Conservation (phyloP, 2,113 vertebrate genomes). For the Ceuthmochares aereus region DNA sequence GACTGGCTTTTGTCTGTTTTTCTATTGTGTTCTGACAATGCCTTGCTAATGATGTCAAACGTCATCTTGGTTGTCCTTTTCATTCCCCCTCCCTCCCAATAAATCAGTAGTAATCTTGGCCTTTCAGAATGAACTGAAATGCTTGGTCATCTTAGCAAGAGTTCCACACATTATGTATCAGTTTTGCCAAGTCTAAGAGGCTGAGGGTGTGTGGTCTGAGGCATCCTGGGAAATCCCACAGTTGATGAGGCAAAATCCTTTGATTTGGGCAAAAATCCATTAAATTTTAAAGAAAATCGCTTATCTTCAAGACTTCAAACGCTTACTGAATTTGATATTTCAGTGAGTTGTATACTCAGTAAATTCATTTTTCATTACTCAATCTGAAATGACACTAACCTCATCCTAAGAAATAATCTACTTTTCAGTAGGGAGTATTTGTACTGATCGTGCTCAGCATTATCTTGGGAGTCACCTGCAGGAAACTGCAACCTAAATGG, state of each 20-base stretch:
- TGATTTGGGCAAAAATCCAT: neutral
- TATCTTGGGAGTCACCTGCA: neutral
- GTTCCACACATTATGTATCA: neutral
- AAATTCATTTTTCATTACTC: neutral
- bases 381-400: neutral
- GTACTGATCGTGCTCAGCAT: neutral
- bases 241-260: neutral
- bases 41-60: conserved; percentile 32
- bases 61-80: neutral
- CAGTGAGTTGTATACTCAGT: neutral
- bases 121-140: neutral
- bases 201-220: neutral
- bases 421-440: neutral
- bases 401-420: neutral
- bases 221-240: neutral
- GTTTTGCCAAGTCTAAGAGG: neutral
- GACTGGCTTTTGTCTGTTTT: conserved; percentile 50
- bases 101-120: neutral
- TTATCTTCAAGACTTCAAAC: neutral
- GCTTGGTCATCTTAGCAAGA: neutral
- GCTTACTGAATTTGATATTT: neutral
- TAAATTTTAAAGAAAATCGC: neutral
- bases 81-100: rapidly evolving
- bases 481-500: neutral
- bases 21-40: conserved; percentile 68